These are phyloP conservation scores for Psittacula derbiana DNA, from an alignment of 2,797 vertebrate species.

Conservation along the genomic window DNA sequence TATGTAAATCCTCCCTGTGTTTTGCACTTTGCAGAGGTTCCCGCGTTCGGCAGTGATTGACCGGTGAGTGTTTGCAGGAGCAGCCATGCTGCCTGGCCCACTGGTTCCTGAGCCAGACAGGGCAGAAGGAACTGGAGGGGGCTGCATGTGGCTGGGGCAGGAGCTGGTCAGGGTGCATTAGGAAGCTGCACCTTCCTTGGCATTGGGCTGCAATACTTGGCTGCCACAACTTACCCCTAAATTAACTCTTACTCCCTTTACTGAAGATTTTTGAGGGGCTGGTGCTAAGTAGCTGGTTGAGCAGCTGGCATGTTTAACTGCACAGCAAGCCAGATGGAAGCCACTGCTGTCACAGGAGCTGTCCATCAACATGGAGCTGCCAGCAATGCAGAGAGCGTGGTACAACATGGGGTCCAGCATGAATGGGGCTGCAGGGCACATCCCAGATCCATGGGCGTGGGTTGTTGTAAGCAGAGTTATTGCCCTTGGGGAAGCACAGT, in stretches of 20 bases:
- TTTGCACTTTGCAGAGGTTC: neutral
- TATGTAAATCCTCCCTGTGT: neutral
- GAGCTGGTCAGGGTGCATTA: neutral
- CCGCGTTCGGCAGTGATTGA: rapidly evolving
- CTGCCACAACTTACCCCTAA: neutral
- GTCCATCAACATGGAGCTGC: neutral
- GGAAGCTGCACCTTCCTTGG: neutral
- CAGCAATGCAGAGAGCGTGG: rapidly evolving
- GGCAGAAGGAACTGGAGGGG: neutral
- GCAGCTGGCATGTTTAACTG: neutral
- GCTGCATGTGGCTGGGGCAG: neutral
- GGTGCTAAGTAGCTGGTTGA: neutral
- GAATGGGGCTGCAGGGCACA: neutral
- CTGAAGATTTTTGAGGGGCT: neutral
- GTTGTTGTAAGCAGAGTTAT: too few species aligned
- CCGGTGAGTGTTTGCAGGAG: neutral
- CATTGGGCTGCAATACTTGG: neutral
- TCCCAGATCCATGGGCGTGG: rapidly evolving
- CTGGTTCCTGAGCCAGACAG: rapidly evolving
- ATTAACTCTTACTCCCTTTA: rapidly evolving
- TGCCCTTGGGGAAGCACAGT: neutral
- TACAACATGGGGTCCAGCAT: neutral
- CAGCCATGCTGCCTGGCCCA: rapidly evolving
- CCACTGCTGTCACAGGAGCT: neutral
- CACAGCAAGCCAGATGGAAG: neutral